Evolutionary conservation across 2,113 vertebrate genomes (phyloP).

Genomic region (Catharus bicknelli): DNA sequence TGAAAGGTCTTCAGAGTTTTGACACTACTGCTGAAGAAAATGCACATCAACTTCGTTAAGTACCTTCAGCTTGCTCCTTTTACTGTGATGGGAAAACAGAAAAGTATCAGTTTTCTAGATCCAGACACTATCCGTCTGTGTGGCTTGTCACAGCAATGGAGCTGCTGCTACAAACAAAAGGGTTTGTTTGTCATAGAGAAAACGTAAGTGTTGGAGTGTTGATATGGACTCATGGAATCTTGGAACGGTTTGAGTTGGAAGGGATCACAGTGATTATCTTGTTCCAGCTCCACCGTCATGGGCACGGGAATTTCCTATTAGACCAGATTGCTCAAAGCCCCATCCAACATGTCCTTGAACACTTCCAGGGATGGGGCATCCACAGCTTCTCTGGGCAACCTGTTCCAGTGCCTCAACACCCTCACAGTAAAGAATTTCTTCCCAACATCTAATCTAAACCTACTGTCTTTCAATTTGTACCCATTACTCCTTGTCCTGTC

Average conservation of each 20-base stretch:
- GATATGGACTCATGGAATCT: background rate
- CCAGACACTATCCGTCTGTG: fast-evolving
- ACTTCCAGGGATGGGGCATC: background rate
- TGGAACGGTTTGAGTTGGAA: background rate
- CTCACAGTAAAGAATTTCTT: background rate
- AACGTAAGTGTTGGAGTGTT: background rate
- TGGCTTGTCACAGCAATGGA: background rate
- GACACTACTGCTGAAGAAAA: background rate
- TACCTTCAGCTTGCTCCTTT: background rate
- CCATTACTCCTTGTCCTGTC: background rate
- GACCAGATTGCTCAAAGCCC: background rate
- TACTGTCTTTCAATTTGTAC: background rate
- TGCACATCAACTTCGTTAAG: background rate
- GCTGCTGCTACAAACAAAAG: background rate
- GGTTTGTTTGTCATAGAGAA: background rate
- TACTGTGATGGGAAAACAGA: background rate
- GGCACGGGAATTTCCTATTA: background rate
- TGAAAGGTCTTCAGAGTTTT: background rate
- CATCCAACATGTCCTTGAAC: background rate
- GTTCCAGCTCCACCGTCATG: background rate
- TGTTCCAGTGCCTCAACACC: background rate
- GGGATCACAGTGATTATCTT: background rate
- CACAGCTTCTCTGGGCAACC: background rate
- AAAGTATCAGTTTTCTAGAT: background rate
- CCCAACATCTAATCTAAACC: background rate